Percentiles rank a stretch among this genome's conserved stretches.
These are phyloP conservation scores for Orthonychiurus folsomi DNA, from an alignment of 2,888 invertebrate genomes.

Conservation along the genomic window DNA sequence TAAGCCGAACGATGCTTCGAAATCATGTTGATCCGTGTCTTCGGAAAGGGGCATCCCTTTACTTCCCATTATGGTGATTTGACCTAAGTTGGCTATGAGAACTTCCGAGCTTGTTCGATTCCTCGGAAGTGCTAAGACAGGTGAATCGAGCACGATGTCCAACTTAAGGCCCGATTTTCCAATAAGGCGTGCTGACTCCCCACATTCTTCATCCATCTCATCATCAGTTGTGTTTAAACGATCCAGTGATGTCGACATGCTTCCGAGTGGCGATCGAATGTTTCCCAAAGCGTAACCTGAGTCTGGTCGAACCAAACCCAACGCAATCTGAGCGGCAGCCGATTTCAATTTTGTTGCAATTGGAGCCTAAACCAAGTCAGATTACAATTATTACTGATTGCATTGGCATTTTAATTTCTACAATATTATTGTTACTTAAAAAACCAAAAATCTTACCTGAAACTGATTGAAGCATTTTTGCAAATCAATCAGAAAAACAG, in stretches of 20 bases:
- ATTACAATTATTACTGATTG: constrained; percentile 1
- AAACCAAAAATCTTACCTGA: constrained; percentile 23
- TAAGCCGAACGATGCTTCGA: background rate
- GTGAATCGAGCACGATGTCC: constrained; percentile 76
- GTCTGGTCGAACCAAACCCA: constrained; percentile 59
- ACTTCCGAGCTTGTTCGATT: constrained; percentile 68
- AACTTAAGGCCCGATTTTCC: constrained; percentile 43
- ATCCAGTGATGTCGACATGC: constrained; percentile 34
- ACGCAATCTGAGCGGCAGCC: constrained; percentile 89
- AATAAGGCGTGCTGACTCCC: background rate
- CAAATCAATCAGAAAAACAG: constrained; percentile 72
- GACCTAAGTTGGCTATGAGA: constrained; percentile 83
- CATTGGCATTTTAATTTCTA: background rate
- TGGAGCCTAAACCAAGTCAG: constrained; percentile 30
- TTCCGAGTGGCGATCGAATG: constrained; percentile 31
- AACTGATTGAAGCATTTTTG: constrained; percentile 61
- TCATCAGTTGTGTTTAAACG: constrained; percentile 27
- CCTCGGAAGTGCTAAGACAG: constrained; percentile 79
- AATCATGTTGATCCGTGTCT: too few relatives aligned
- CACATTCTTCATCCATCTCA: background rate
- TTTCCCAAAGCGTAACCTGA: constrained; percentile 52
- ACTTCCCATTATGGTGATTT: constrained; percentile 55
- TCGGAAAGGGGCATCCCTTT: background rate
- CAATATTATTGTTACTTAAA: background rate
- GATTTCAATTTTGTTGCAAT: constrained; percentile 69